These are phyloP conservation scores for Elmis aenea DNA, from an alignment of 2,888 invertebrate species.

Conservation along the genomic window DNA sequence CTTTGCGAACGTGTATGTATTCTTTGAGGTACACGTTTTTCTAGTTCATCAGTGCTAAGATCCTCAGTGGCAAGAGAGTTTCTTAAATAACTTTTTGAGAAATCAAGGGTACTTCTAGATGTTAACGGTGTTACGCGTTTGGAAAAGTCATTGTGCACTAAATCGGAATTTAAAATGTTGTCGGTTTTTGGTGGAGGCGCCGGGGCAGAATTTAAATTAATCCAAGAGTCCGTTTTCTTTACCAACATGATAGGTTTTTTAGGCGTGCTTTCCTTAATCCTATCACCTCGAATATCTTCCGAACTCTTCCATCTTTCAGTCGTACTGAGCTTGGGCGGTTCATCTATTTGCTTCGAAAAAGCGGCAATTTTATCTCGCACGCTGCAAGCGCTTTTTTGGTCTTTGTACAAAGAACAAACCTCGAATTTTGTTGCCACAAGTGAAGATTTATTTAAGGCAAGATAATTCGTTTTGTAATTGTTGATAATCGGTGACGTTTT, in stretches of 20 bases:
- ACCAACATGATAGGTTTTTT: background rate
- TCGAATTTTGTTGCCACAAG: background rate
- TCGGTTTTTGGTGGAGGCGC: too few relatives aligned
- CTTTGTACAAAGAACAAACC: constrained; percentile 55
- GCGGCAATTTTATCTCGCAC: constrained; percentile 84
- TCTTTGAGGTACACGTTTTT: constrained; percentile 23
- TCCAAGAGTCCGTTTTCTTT: constrained; percentile 5
- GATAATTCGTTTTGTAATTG: constrained; percentile 39
- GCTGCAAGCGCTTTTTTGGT: constrained; percentile 74
- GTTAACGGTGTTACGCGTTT: background rate
- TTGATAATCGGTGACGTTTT: constrained; percentile 42
- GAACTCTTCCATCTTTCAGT: constrained; percentile 19
- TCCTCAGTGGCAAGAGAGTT: constrained; percentile 3
- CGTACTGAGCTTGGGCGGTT: constrained; percentile 35
- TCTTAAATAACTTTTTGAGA: constrained; percentile 17
- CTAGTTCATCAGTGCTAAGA: constrained; percentile 10
- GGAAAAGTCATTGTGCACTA: background rate
- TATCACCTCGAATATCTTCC: constrained; percentile 14
- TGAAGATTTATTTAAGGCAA: background rate
- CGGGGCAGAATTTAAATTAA: too few relatives aligned
- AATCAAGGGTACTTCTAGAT: background rate
- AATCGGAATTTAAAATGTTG: too few relatives aligned
- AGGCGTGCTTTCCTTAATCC: background rate
- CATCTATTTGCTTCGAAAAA: constrained; percentile 60
- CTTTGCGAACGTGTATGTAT: constrained; percentile 50